These are phyloP conservation scores for Knipowitschia caucasica DNA, from an alignment of 2,797 vertebrate genomes.

Conservation along the genomic window DNA sequence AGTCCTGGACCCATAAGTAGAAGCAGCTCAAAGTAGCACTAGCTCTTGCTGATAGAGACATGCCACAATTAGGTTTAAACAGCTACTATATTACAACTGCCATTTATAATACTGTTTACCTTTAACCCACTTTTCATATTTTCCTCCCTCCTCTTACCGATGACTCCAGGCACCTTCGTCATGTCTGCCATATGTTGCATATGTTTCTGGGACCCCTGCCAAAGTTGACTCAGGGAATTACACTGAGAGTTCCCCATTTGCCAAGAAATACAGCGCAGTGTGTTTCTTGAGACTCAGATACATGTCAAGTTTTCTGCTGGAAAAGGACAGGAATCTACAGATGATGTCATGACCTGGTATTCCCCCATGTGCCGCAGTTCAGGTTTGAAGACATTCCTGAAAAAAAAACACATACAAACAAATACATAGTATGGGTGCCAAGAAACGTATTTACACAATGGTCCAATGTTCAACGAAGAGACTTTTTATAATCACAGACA, in stretches of 20 bases:
- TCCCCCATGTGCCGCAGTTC: conserved; percentile 13
- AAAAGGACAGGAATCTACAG: conserved; percentile 38
- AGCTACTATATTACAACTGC: not conserved
- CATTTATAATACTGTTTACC: not conserved
- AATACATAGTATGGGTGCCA: no score
- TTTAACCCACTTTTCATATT: not conserved
- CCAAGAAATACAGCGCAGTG: conserved; percentile 51
- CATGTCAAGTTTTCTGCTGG: conserved; percentile 36
- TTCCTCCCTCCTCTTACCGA: conserved; percentile 5
- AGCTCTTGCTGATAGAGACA: not conserved
- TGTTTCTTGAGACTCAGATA: conserved; percentile 42
- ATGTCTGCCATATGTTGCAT: conserved; percentile 51
- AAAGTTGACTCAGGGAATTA: conserved; percentile 57
- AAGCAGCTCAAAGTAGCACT: not conserved
- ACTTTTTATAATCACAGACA: conserved; percentile 21
- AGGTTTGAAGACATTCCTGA: conserved; percentile 1
- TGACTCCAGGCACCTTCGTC: conserved; percentile 23
- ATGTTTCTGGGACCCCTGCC: conserved; percentile 55
- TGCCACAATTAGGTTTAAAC: not conserved
- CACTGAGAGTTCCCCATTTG: conserved; percentile 34
- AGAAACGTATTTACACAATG: not conserved
- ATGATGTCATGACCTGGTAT: conserved; percentile 56
- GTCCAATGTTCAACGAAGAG: not conserved
- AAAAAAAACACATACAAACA: not conserved
- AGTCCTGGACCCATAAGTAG: no score